phyloP scores from a whole-genome alignment of 2,113 vertebrate genomes.

The Psilopogon haemacephalus region DNA sequence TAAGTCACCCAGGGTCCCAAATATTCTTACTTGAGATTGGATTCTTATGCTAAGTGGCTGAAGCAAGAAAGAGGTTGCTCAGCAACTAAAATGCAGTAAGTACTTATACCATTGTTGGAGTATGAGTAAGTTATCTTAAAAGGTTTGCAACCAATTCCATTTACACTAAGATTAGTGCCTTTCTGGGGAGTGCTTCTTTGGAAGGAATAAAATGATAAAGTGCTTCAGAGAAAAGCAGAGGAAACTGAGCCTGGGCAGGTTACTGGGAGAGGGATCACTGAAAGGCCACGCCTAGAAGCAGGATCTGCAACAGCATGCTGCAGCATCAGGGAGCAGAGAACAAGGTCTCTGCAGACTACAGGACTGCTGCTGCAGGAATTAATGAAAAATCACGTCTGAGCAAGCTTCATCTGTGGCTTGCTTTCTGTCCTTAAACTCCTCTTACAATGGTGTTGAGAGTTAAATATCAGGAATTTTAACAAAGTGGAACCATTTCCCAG shows the following conservation, averaged over 20 bases:
- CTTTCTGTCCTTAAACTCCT: background rate
- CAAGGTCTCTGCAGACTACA: fast-evolving
- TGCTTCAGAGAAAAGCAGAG: background rate
- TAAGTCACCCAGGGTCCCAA: background rate
- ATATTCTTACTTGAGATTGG: background rate
- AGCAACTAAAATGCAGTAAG: background rate
- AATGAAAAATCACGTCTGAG: background rate
- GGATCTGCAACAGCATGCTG: background rate
- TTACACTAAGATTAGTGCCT: background rate
- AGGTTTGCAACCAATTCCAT: background rate
- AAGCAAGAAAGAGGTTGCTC: conserved; percentile 30
- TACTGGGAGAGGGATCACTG: background rate
- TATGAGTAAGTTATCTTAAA: background rate
- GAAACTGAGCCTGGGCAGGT: background rate
- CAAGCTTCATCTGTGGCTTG: background rate
- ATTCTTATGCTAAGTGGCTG: conserved; percentile 8
- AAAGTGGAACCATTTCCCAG: background rate
- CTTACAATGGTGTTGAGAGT: background rate
- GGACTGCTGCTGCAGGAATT: background rate
- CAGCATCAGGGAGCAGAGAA: fast-evolving
- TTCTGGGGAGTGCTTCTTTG: background rate
- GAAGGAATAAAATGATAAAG: background rate
- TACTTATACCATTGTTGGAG: background rate
- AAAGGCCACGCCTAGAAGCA: background rate
- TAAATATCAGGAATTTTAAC: background rate